A percentile compares a stretch with the other conserved stretches of the same genome.
These are phyloP conservation scores for Phoebastria nigripes DNA, from an alignment of 2,797 vertebrate genomes.

Conservation along the genomic window DNA sequence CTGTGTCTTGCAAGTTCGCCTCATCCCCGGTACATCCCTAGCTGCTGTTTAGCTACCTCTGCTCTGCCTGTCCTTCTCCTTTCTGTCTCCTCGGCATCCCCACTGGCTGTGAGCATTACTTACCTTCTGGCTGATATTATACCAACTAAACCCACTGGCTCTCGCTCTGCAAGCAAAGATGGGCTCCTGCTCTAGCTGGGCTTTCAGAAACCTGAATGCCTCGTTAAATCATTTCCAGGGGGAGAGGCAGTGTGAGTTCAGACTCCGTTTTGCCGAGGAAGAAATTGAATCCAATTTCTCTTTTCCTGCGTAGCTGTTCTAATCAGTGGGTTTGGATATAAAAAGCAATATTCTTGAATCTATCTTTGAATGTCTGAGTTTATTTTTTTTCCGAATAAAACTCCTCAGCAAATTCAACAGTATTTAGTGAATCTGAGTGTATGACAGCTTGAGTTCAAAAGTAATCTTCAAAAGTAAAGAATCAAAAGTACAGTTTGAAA, in stretches of 20 bases:
- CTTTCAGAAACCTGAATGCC: neutral
- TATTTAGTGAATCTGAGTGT: neutral
- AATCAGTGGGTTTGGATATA: neutral
- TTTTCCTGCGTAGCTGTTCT: neutral
- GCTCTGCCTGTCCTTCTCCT: neutral
- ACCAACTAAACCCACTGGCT: neutral
- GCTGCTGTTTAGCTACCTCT: neutral
- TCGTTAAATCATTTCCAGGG: fast-evolving
- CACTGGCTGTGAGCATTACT: neutral
- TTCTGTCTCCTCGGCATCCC: fast-evolving
- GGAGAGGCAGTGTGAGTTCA: neutral
- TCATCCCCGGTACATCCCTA: neutral
- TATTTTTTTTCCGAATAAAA: neutral
- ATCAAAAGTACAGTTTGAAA: neutral
- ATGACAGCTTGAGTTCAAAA: neutral
- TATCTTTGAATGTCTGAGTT: neutral
- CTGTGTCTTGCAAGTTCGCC: neutral
- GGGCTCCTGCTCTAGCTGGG: neutral
- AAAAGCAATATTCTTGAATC: neutral
- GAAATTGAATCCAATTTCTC: neutral
- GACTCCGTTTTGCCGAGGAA: neutral
- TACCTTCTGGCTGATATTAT: neutral
- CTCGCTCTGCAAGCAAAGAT: neutral
- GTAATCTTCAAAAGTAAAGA: neutral
- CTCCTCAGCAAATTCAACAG: neutral